Conservation (phyloP, 2,888 invertebrate genomes). For the Microplitis deprimator region DNA sequence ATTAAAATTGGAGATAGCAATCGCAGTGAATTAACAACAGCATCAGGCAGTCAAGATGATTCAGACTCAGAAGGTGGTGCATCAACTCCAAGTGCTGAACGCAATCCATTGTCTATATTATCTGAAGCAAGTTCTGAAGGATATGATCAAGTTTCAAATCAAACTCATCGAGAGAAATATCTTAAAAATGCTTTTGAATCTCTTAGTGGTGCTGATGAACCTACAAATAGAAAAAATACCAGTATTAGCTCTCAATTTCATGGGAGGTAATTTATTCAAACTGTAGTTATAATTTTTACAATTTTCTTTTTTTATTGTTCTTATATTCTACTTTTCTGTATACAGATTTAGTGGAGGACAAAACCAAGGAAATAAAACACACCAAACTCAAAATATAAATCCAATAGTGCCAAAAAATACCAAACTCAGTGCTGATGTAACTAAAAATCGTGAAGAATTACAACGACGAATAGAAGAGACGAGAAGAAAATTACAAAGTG, state of each 20-base stretch:
- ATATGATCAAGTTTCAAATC: slow-evolving; percentile 74
- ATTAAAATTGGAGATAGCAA: slow-evolving; percentile 61
- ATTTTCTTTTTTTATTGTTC: slow-evolving; percentile 6
- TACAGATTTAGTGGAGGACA: slow-evolving; percentile 54
- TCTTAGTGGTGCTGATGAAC: slow-evolving; percentile 78
- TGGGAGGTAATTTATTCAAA: slow-evolving; percentile 60
- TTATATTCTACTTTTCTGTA: background rate
- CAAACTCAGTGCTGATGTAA: slow-evolving; percentile 77
- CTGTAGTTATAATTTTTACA: slow-evolving; percentile 3
- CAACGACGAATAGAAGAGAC: slow-evolving; percentile 88
- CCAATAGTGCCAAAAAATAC: slow-evolving; percentile 72
- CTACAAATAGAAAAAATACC: slow-evolving; percentile 62
- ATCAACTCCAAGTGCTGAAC: slow-evolving; percentile 87
- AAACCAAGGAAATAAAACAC: slow-evolving; percentile 68
- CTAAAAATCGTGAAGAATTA: slow-evolving; percentile 82
- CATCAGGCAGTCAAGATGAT: slow-evolving; percentile 79
- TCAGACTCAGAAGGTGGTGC: slow-evolving; percentile 77
- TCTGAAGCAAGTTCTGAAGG: slow-evolving; percentile 83
- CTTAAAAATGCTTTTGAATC: slow-evolving; percentile 81
- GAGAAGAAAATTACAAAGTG: slow-evolving; percentile 87
- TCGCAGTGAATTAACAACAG: slow-evolving; percentile 64
- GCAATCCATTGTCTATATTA: slow-evolving; percentile 80
- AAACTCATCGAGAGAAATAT: slow-evolving; percentile 75
- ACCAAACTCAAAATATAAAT: slow-evolving; percentile 74
- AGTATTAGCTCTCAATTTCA: slow-evolving; percentile 72